A percentile compares a stretch with the other conserved stretches of the same genome.
Evolutionary conservation across 2,113 vertebrate species (phyloP).

Genomic region (Ceyx margarethae): DNA sequence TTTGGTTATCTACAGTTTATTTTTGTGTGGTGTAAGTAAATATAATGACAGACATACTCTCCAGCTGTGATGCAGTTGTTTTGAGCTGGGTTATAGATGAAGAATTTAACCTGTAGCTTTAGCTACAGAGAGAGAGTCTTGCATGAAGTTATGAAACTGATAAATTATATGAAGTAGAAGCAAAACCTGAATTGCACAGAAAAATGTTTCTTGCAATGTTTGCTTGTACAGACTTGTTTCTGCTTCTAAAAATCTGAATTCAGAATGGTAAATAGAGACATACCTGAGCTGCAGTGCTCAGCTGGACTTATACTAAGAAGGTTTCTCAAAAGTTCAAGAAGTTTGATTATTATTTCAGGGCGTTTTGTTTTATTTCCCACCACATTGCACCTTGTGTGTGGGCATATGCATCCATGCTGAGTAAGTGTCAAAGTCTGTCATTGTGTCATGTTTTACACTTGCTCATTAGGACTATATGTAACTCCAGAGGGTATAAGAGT

Average conservation of each 20-base stretch:
- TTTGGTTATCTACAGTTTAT: slow-evolving; percentile 77
- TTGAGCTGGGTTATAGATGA: not conserved
- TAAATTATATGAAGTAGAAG: not conserved
- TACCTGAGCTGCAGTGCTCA: not conserved
- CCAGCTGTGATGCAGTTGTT: slow-evolving; percentile 42
- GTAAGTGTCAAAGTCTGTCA: slow-evolving; percentile 26
- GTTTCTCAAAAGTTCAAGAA: not conserved
- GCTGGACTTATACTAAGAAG: not conserved
- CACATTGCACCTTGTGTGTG: not conserved
- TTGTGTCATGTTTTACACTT: not conserved
- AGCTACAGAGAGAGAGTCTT: not conserved
- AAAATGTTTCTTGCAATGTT: not conserved
- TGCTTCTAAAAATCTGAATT: not conserved
- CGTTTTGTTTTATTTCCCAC: not conserved
- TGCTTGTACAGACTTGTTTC: not conserved
- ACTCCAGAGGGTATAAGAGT: slow-evolving; percentile 7
- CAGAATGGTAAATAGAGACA: not conserved
- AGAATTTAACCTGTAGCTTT: slow-evolving; percentile 45
- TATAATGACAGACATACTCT: slow-evolving; percentile 42
- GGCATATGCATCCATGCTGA: slow-evolving; percentile 12
- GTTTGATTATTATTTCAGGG: not conserved
- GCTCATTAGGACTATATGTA: slow-evolving; percentile 5
- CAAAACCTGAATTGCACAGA: not conserved
- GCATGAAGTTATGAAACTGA: not conserved
- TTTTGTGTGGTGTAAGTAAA: slow-evolving; percentile 65